Conservation (phyloP, 2,113 vertebrate species). For the Cyprinodon tularosa region DNA sequence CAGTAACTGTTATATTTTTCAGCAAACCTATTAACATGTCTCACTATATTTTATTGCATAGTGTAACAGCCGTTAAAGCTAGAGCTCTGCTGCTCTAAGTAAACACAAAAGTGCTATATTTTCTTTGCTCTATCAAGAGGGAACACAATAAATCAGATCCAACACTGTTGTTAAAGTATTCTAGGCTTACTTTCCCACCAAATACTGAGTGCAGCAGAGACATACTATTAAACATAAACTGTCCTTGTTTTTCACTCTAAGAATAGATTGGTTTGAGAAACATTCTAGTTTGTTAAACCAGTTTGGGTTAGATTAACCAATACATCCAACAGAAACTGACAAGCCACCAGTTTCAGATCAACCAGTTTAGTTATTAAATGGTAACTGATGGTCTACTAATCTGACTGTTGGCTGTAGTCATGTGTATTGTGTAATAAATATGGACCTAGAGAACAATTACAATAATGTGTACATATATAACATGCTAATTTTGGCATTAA, state of each 20-base stretch:
- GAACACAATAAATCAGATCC: neutral
- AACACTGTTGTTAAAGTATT: neutral
- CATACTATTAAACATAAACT: neutral
- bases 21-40: neutral
- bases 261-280: no score
- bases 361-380: no score
- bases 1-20: neutral
- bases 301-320: no score
- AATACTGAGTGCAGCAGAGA: neutral
- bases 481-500: no score
- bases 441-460: no score
- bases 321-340: no score
- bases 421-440: no score
- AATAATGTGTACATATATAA: no score
- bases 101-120: neutral
- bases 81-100: neutral
- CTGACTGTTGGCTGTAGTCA: no score
- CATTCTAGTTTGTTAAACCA: no score
- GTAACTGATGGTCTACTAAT: no score
- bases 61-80: neutral
- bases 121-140: neutral
- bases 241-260: neutral
- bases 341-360: no score
- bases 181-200: neutral
- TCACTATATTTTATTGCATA: neutral